Conservation (phyloP, 1,140 invertebrate species). For the Pararge aegeria region DNA sequence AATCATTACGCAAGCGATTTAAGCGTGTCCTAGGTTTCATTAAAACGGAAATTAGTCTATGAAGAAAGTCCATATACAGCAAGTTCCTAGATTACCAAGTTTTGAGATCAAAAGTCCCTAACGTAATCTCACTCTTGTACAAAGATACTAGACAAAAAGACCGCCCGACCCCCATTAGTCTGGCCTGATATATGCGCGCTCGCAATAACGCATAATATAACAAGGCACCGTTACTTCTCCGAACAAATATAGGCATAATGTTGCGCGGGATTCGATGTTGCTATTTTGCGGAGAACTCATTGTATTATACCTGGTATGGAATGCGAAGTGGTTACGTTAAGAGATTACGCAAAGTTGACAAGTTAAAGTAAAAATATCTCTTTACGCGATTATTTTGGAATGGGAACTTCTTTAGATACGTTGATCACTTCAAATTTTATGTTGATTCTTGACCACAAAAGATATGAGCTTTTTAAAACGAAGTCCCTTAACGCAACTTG, state of each 20-base stretch:
- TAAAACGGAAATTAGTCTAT: no score
- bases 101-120: no score
- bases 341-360: conserved; percentile 12
- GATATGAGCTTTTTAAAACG: no score
- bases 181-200: conserved; percentile 26
- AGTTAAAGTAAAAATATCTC: neutral
- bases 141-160: conserved; percentile 28
- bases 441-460: no score
- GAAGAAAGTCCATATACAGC: no score
- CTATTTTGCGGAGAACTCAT: conserved; percentile 34
- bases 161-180: conserved; percentile 31
- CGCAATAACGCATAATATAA: conserved; percentile 43
- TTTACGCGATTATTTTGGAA: no score
- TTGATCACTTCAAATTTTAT: no score
- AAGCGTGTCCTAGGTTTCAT: no score
- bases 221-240: conserved; percentile 42
- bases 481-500: no score
- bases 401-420: no score
- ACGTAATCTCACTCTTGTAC: neutral
- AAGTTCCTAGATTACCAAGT: no score
- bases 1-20: no score
- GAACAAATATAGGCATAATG: conserved; percentile 43
- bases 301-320: conserved; percentile 35
- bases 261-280: conserved; percentile 34
- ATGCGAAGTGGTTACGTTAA: conserved; percentile 18